Evolutionary conservation across 1,140 invertebrate species (phyloP).

Genomic region (Habropoda laboriosa): DNA sequence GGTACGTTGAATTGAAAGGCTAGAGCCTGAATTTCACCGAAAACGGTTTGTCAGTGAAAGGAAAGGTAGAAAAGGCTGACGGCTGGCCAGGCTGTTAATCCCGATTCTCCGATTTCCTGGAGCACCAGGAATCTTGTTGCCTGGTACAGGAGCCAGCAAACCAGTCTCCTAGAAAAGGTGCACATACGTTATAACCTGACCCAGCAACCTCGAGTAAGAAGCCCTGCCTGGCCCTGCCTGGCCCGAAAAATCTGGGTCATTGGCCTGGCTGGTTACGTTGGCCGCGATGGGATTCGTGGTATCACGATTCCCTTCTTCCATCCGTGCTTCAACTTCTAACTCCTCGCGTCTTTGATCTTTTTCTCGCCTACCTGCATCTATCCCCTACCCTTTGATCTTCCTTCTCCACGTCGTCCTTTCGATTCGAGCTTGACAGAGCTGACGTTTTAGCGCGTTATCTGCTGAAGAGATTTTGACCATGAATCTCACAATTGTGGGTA

Average conservation of each 20-base stretch:
- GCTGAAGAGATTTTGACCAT: too few species aligned
- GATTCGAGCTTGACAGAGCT: too few species aligned
- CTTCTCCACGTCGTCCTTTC: too few species aligned
- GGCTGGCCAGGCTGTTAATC: not conserved
- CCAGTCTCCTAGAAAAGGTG: constrained; percentile 43
- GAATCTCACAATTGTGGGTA: too few species aligned
- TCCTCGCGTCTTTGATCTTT: constrained; percentile 18
- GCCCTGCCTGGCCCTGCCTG: constrained; percentile 43
- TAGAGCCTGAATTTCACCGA: not conserved
- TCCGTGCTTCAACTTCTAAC: constrained; percentile 50
- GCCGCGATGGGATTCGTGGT: constrained; percentile 46
- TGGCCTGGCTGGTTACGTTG: constrained; percentile 68
- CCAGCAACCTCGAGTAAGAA: constrained; percentile 42
- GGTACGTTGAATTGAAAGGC: too few species aligned
- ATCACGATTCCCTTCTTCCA: constrained; percentile 33
- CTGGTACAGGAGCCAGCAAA: constrained; percentile 14
- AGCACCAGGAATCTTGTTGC: constrained; percentile 32
- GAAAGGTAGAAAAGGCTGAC: not conserved
- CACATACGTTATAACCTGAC: constrained; percentile 17
- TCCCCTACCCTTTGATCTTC: too few species aligned
- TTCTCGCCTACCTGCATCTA: not conserved
- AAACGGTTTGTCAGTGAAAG: not conserved
- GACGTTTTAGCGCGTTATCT: too few species aligned
- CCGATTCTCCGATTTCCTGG: constrained; percentile 13
- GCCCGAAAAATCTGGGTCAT: constrained; percentile 77